A percentile compares a stretch with the other conserved stretches of the same genome.
Evolutionary conservation across 2,797 vertebrate species (phyloP).

Genomic region (Myripristis jacobus): DNA sequence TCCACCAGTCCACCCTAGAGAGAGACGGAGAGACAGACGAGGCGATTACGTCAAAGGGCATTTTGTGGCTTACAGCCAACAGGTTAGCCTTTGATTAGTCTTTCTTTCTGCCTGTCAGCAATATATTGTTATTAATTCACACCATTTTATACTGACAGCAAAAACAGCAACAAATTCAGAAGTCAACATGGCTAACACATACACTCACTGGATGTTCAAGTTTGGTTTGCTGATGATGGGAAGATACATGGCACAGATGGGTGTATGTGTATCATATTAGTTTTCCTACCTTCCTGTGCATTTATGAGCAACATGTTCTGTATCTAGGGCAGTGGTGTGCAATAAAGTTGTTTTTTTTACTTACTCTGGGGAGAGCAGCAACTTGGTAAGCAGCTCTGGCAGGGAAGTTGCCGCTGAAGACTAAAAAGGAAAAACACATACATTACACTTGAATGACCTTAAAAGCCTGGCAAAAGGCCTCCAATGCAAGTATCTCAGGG

Average conservation of each 20-base stretch:
- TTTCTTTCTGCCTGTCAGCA: neutral
- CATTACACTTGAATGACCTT: neutral
- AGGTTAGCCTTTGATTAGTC: neutral
- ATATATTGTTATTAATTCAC: neutral
- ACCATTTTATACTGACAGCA: neutral
- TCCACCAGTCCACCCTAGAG: constrained; percentile 90
- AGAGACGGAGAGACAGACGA: constrained; percentile 6
- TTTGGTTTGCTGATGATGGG: neutral
- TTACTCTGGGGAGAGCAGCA: constrained; percentile 92
- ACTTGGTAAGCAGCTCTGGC: constrained; percentile 97
- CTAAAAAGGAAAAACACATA: constrained; percentile 75
- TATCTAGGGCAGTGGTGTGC: neutral
- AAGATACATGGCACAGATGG: neutral
- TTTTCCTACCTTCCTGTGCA: neutral
- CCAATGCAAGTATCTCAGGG: neutral
- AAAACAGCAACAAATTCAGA: neutral
- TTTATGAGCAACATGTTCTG: neutral
- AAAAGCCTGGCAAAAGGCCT: neutral
- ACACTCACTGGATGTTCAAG: neutral
- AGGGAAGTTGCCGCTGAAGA: constrained; percentile 91
- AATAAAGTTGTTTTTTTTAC: constrained; percentile 50
- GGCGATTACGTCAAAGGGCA: too few relatives aligned
- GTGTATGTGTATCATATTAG: constrained; percentile 1
- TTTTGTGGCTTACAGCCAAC: neutral
- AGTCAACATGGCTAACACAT: too few relatives aligned